Evolutionary conservation across 2,113 vertebrate species (phyloP), one percentile per base, ranked within the genome.

Genomic region (Nanger granti): DNA sequence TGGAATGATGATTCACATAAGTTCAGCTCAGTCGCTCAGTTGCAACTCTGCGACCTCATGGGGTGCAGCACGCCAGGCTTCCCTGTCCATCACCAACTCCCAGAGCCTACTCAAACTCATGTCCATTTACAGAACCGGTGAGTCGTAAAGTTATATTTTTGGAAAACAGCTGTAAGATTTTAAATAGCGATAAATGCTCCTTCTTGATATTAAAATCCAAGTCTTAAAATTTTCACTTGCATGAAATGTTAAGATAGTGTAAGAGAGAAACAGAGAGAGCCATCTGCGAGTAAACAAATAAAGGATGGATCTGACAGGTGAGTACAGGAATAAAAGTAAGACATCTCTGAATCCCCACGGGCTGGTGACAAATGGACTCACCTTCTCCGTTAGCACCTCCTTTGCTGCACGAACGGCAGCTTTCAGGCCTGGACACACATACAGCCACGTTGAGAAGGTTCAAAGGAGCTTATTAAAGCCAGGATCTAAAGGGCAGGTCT

Each of bases 11-110:
- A n/a, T 37, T 28, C 49, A 41, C 12, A 8, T 11, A 24, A 69
- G n/a, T 6, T 37, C 10, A 24, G 10, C 12, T 41, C 66, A 24
- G 66, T 37, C 0, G 0, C 9, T 73, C 69, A 73, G 20, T 24
- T 5, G 9, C 0, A 5, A 41, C 69, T 37, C 66, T 12, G 66
- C 18, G 2, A 37, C 18, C 2, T 20, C n/a, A 22, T 11, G 66
- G 34, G 37, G 34, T 37, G 9, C 66, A 37, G 66, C 66, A 69
- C 0, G 8, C 66, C n/a, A 73, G n/a, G 66, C 18, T 11, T 73
- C n/a, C n/a, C 69, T 73, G 69, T 73, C 69, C 69, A 73, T 73
- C 69, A 24, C 9, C 69, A 73, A 12, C 69, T 37, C 20, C 69
- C n/a, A 73, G 5, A 24, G n/a, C n/a, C n/a, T 73, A 37, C 69